Evolutionary conservation across 35 echinoderm and acorn worm genomes (phyloP), one percentile per base, ranked within the genome.

Genomic region (Nesometra sesokonis): DNA sequence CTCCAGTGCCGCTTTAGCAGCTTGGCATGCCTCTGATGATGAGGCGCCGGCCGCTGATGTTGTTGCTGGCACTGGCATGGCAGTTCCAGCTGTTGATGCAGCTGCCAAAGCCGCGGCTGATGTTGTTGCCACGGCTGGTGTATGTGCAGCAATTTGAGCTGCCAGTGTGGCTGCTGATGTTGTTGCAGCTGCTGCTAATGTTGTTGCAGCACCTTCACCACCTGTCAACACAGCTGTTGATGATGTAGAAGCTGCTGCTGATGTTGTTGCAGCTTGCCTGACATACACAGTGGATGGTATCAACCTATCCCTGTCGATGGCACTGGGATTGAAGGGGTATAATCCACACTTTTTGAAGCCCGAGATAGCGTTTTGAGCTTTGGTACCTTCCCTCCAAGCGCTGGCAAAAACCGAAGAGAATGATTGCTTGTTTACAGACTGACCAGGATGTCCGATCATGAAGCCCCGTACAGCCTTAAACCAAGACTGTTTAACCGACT

Each of bases 381-480:
- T 77, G 5, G 36, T 29, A 35, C 29, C 32, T 33, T 84, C 31
- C 76, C 77, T 29, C 88, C 88, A 90, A 0, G 88, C 40, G 19
- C 31, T 90, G 0, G 35, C 39, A 35, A 90, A 90, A 13, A 90
- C 88, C 13, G 31, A 32, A 29, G 81, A 30, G 78, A 90, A 90
- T 21, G 88, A 78, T 37, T 90, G 36, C 78, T 93, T 93, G 3
- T 82, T 93, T 8, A 93, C 91, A 76, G 78, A 47, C 57, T 85
- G 57, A n/a, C 91, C 91, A 27, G 84, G 83, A 46, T 93, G 30
- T 11, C 27, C 19, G 29, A 80, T 4, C 77, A 85, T 82, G 35
- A 82, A 93, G 0, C 83, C 19, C 17, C 77, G 37, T 31, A 86
- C 86, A 29, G 27, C 35, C 1, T 27, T 67, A 27, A 17, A 67